Base-by-base conservation (phyloP, 2,113 vertebrate genomes). In the Phaethornis superciliosus region DNA sequence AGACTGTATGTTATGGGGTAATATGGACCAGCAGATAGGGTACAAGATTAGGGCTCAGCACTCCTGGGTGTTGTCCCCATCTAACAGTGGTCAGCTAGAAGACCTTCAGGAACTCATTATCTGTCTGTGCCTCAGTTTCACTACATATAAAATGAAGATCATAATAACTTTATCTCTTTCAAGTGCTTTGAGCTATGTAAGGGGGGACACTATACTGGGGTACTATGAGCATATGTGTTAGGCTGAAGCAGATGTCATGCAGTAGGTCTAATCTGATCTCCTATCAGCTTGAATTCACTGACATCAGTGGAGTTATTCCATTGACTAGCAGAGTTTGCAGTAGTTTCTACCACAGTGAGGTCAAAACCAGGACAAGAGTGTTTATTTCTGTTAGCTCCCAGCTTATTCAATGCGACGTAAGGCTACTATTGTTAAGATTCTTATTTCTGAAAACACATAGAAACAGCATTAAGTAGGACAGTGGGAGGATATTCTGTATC, bases 81-180 rank as follows among this genome's bases (percentile, higher is more conserved):
- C 64, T 51, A 4, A 10, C n/a, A 12, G 54, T 8, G 49, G 51
- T 22, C 69, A 23, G 33, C 75, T 21, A 15, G 40, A 28, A 37
- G 40, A 33, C 32, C 63, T 52, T 20, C 92, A 59, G 64, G 69
- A 46, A 16, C 10, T 15, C 76, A 0, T 51, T 15, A 2, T 4
- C 54, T 70, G 82, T 10, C 90, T 3, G 52, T 84, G 94, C 94
- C 96, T 84, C 88, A 12, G 26, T 30, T 33, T 56, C 77, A n/a
- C 76, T 4, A 6, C 40, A 49, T 7, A 0, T 6, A 27, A 47
- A 15, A 26, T 4, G 32, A n/a, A 37, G 88, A n/a, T 27, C 40
- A 4, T 49, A 0, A 5, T 14, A 37, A 8, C 21, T 7, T 42
- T 15, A 3, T 60, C 65, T 62, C 46, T 35, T 18, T 2, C 47